These are phyloP conservation scores for Hirudinaria manillensis DNA, from an alignment of 2,888 invertebrate species.

Conservation along the genomic window DNA sequence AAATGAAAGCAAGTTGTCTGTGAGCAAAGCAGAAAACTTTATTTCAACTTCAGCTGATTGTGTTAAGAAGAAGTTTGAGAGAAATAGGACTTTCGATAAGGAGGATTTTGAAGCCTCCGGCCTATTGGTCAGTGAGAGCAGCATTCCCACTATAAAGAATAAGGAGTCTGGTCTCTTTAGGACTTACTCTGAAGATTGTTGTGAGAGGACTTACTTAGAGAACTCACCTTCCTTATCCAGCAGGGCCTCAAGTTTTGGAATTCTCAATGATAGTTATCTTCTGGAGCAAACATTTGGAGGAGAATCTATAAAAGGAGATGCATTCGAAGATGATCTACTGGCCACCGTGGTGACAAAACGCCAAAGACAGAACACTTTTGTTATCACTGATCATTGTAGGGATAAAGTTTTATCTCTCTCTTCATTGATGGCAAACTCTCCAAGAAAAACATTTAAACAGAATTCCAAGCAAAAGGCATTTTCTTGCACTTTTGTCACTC, in stretches of 20 bases:
- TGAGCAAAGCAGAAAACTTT: background rate
- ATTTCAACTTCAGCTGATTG: constrained; percentile 15
- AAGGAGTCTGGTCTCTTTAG: background rate
- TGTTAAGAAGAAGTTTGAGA: background rate
- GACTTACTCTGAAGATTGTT: constrained; percentile 16
- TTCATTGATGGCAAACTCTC: too few species aligned
- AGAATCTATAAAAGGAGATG: too few species aligned
- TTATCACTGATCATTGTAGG: too few species aligned
- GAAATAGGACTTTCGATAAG: constrained; percentile 20
- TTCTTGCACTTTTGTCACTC: too few species aligned
- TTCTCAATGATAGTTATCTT: constrained; percentile 22
- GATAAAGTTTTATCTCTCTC: too few species aligned
- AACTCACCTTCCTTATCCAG: constrained; percentile 20
- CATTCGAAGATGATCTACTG: too few species aligned
- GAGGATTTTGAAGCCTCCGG: constrained; percentile 2
- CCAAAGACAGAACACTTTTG: too few species aligned
- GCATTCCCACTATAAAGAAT: background rate
- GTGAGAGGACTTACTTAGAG: background rate
- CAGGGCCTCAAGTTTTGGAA: constrained; percentile 26
- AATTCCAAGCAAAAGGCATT: too few species aligned
- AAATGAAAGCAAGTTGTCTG: background rate
- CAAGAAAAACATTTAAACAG: too few species aligned
- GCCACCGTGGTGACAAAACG: too few species aligned
- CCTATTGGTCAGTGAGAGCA: background rate
- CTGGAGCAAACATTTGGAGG: constrained; percentile 10